Percentiles rank a stretch among this genome's conserved stretches.
Evolutionary conservation across 2,888 invertebrate genomes (phyloP).

Genomic region (Sarcophaga carnaria): DNA sequence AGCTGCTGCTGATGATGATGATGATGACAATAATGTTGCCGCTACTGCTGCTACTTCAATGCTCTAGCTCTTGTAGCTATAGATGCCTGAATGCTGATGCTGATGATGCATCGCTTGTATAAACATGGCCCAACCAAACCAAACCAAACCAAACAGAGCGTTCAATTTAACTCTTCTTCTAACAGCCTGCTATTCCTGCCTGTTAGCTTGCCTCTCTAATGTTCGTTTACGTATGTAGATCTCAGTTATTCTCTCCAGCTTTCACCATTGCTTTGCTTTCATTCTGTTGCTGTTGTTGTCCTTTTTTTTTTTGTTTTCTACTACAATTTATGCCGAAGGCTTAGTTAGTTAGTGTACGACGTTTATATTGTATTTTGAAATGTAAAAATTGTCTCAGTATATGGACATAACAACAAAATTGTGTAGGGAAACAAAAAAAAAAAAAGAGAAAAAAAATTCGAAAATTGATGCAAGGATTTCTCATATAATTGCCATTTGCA

Average conservation of each 20-base stretch:
- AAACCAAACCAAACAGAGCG: constrained; percentile 27
- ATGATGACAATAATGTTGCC: constrained; percentile 29
- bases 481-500: constrained; percentile 63
- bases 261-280: not conserved
- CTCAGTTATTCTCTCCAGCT: constrained; percentile 37
- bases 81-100: constrained; percentile 18
- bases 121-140: constrained; percentile 31
- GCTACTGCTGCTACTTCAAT: not conserved
- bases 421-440: not conserved
- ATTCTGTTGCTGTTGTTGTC: too few species aligned
- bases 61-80: not conserved
- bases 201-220: not conserved
- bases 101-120: constrained; percentile 64
- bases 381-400: constrained; percentile 33
- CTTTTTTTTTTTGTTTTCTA: constrained; percentile 2
- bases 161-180: constrained; percentile 7
- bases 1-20: constrained; percentile 7
- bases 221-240: constrained; percentile 50
- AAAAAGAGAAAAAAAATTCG: not conserved
- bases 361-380: constrained; percentile 57
- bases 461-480: constrained; percentile 31
- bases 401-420: not conserved
- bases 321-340: constrained; percentile 47
- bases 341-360: constrained; percentile 44
- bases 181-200: not conserved